These are phyloP conservation scores for Glossophaga mutica DNA, from an alignment of 2,797 vertebrate genomes.

Conservation along the genomic window DNA sequence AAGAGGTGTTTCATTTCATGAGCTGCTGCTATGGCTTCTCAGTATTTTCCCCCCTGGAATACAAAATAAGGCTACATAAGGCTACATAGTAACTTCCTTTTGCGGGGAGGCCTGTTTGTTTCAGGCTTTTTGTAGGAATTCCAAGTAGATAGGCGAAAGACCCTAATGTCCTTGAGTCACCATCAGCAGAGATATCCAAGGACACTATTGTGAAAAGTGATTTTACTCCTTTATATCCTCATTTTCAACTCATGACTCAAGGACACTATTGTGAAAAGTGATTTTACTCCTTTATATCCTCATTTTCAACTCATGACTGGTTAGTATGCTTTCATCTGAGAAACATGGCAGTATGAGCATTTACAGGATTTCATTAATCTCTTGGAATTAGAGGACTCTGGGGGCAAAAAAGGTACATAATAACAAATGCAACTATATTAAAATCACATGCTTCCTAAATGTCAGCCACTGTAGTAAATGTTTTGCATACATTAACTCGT, in stretches of 20 bases:
- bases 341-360: not conserved
- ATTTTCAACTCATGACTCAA: not conserved
- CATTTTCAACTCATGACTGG: not conserved
- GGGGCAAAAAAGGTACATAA: not conserved
- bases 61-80: not conserved
- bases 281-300: not conserved
- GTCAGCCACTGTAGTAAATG: not conserved
- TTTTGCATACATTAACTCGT: not conserved
- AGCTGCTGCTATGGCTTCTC: not conserved
- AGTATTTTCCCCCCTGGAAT: not conserved
- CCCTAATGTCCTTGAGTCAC: not conserved
- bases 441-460: not conserved
- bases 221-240: not conserved
- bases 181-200: not conserved
- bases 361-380: not conserved
- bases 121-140: not conserved
- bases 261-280: not conserved
- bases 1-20: not conserved
- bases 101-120: not conserved
- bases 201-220: not conserved
- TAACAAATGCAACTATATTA: not conserved
- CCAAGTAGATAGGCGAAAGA: not conserved
- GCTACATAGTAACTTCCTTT: not conserved
- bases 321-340: not conserved
- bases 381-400: not conserved